A percentile compares a stretch with the other conserved stretches of the same genome.
Conservation (phyloP, 2,113 vertebrate genomes). For the Rallus limicola region DNA sequence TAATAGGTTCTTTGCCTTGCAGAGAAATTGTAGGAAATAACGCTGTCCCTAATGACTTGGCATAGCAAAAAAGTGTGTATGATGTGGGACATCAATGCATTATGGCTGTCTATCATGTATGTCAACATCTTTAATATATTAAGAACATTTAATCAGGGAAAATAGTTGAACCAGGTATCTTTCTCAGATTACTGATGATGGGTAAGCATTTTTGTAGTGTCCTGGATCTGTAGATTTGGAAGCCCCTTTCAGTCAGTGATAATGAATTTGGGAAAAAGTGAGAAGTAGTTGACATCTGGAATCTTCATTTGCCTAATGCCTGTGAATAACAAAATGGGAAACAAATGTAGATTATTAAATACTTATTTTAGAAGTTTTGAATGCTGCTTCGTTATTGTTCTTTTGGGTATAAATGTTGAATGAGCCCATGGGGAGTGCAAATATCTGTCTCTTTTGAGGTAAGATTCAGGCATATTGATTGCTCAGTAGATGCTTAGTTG, state of each 20-base stretch:
- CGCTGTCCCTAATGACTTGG: not conserved
- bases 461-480: not conserved
- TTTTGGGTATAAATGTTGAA: not conserved
- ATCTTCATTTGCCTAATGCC: not conserved
- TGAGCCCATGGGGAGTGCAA: not conserved
- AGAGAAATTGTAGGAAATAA: not conserved
- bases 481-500: not conserved
- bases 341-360: not conserved
- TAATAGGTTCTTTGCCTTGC: not conserved
- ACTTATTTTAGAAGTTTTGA: not conserved
- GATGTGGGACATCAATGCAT: not conserved
- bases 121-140: not conserved
- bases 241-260: not conserved
- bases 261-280: not conserved
- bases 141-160: not conserved
- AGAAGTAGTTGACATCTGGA: not conserved
- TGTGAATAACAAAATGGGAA: not conserved
- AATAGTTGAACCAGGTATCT: not conserved
- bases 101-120: not conserved
- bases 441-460: not conserved
- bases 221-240: not conserved
- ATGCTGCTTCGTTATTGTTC: not conserved
- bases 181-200: not conserved
- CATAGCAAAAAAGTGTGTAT: not conserved
- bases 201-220: not conserved